phyloP scores from a whole-genome alignment of 92 coral and sea anemone species.

The Porites cylindrica region DNA sequence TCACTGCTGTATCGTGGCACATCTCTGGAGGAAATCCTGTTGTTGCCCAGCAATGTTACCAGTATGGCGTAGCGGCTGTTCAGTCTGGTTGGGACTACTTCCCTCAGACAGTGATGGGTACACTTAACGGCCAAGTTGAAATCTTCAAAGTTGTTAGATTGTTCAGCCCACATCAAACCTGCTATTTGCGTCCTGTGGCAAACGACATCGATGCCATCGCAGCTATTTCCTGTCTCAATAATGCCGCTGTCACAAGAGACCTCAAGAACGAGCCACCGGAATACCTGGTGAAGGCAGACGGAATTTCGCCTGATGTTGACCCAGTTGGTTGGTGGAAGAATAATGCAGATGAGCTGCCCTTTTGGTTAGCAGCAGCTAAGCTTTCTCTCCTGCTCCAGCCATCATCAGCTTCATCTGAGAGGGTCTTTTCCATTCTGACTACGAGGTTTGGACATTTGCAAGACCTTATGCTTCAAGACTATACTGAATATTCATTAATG shows the following conservation, averaged over 20 bases:
- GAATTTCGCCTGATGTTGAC: constrained; percentile 6
- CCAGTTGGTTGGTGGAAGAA: constrained; percentile 28
- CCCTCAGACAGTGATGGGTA: constrained; percentile 8
- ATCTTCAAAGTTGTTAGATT: constrained; percentile 39
- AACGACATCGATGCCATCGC: constrained; percentile 13
- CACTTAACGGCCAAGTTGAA: constrained; percentile 1
- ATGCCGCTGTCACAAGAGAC: not conserved
- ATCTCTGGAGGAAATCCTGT: constrained; percentile 28
- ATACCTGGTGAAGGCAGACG: constrained; percentile 34
- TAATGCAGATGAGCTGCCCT: constrained; percentile 25
- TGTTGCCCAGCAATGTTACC: constrained; percentile 39
- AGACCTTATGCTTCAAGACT: constrained; percentile 14
- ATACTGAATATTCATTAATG: constrained; percentile 23
- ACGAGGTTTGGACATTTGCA: constrained; percentile 14
- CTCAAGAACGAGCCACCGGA: constrained; percentile 16
- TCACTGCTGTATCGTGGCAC: constrained; percentile 35
- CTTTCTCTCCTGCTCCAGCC: not conserved
- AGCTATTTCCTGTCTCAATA: not conserved
- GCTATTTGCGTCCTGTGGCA: constrained; percentile 34
- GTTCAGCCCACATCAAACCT: constrained; percentile 36
- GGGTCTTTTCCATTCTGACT: constrained; percentile 28
- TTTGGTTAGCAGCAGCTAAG: constrained; percentile 25
- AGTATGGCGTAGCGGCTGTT: constrained; percentile 19
- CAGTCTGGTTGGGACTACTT: constrained; percentile 23
- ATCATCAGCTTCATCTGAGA: constrained; percentile 32